Base-by-base conservation (phyloP, 1,140 invertebrate species). In the Contarinia nasturtii region DNA sequence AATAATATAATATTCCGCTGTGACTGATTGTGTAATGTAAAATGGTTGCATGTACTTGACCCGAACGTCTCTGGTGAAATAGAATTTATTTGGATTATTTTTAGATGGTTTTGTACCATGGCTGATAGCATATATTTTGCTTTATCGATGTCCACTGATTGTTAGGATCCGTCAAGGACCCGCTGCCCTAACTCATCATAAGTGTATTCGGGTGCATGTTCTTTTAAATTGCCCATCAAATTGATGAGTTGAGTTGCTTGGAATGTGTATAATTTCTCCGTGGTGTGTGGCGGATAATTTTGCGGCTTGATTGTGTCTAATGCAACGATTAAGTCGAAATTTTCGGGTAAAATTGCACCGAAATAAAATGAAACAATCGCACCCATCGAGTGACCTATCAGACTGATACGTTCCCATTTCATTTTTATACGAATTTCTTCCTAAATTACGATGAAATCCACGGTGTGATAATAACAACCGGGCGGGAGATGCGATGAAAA, bases 381-480 rank as follows among this genome's bases (percentile, higher is more conserved):
- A 42, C 79, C 79, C 69, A 80, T 70, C 0, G 79, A 82, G 54
- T 82, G 80, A 2, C 68, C 69, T 40, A 84, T 52, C 15, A 82
- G 56, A 15, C 75, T 74, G 2, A 83, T 60, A 60, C 77, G 76
- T 14, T 75, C 64, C 80, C 81, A 85, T 49, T 72, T 70, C 53
- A 77, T 76, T 51, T 80, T 66, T 33, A 77, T 67, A 49, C 71
- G 67, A 18, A 85, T 57, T 36, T 68, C 63, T 12, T 71, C 58
- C 1, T 83, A 59, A 21, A 73, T 42, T 7, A 73, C 54, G 0
- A 74, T 57, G 49, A 68, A 66, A 48, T 76, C 70, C 48, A 73
- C 67, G 10, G 64, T 66, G 52, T 73, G 65, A 55, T 83, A 85
- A 36, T 66, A 62, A 44, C 71, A 61, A 58, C 71, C 82, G 22